Evolutionary conservation across 2,888 invertebrate species (phyloP), one percentile per base, ranked within the genome.

Genomic region (Nymphalis polychloros): DNA sequence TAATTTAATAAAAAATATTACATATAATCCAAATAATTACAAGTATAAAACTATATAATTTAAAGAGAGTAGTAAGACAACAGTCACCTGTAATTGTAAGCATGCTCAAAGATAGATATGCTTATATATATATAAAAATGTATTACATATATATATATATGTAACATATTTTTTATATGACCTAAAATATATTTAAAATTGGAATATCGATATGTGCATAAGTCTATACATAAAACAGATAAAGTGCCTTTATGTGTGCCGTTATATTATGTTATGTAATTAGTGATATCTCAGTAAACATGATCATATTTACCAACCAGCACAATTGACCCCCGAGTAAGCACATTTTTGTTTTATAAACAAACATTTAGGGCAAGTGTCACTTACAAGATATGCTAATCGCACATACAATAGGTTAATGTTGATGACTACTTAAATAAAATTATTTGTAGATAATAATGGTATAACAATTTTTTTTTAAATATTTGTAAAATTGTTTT

Each of bases 361-460:
- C 73, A 79, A 80, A 79, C 76, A 78, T 74, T 76, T 73, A 71
- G 75, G 76, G 73, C 79, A 79, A 79, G 79, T 79, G 78, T 63
- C 64, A 74, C 71, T 73, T 72, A 72, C 65, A 69, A 70, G 73
- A 76, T 71, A 75, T 69, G 59, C 47, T 72, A 67, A 68, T 53
- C 55, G 74, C 71, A 72, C 68, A 69, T 49, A 61, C 66, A 63
- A 70, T 65, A 67, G 57, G 19, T 41, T 57, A 57, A 13, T 31
- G 27, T 6, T 31, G 27, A 6, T 41, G 3, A 4, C 35, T 57
- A 19, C 13, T 19, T 19, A 41, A 57, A 57, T 19, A 20, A 35
- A n/a, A 41, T 20, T 41, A 19, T 31, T 17, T 49, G 19, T 49
- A n/a, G 17, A 49, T 49, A 49, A n/a, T 49, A 41, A 41, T 41